A percentile compares a stretch with the other conserved stretches of the same genome.
These are phyloP conservation scores for Chelonoidis abingdonii DNA, from an alignment of 2,113 vertebrate genomes.

Conservation along the genomic window DNA sequence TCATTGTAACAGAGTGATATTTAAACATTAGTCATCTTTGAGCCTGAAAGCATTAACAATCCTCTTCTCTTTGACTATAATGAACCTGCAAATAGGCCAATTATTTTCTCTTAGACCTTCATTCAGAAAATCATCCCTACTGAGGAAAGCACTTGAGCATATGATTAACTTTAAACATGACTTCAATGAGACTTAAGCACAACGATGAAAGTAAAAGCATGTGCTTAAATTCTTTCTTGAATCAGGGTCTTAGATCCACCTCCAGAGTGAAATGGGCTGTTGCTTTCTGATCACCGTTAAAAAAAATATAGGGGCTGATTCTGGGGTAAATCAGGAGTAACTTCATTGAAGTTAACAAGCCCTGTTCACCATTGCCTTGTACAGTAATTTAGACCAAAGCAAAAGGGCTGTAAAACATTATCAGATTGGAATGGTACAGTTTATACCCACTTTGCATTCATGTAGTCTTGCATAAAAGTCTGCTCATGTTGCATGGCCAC, in stretches of 20 bases:
- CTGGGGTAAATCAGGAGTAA: conserved; percentile 7
- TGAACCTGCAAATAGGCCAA: too few relatives aligned
- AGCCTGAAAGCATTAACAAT: conserved; percentile 74
- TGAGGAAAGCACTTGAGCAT: conserved; percentile 69
- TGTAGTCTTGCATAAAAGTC: background rate
- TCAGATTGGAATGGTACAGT: background rate
- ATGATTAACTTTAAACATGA: conserved; percentile 66
- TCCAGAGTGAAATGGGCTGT: background rate
- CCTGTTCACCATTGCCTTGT: background rate
- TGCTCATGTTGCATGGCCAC: background rate
- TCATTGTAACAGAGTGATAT: conserved; percentile 54
- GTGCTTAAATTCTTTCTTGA: conserved; percentile 50
- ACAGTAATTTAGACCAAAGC: background rate
- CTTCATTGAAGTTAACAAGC: background rate
- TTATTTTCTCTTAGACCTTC: conserved; percentile 50
- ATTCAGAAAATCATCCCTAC: conserved; percentile 58
- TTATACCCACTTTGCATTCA: background rate
- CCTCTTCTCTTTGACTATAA: conserved; percentile 48
- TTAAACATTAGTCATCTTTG: conserved; percentile 63
- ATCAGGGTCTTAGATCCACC: background rate
- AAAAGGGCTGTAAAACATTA: background rate
- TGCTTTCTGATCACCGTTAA: background rate
- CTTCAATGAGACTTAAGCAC: too few relatives aligned
- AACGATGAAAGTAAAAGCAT: conserved; percentile 63
- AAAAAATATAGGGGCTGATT: conserved; percentile 30